Percentiles rank a stretch among this genome's conserved stretches.
Conservation (phyloP, 1,140 invertebrate genomes). For the Eubasilissa regina region DNA sequence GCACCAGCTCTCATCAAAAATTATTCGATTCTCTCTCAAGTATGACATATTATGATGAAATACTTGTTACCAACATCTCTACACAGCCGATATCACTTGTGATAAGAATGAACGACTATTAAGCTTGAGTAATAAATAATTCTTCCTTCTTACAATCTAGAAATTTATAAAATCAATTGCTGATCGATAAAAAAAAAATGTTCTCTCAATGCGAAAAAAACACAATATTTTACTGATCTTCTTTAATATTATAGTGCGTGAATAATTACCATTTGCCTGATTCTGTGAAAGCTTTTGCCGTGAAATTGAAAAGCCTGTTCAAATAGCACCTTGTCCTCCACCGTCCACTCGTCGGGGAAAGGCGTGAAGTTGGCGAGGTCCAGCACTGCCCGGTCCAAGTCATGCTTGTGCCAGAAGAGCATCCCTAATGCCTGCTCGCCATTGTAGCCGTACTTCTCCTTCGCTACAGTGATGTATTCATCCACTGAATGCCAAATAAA, state of each 20-base stretch:
- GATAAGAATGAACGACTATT: too few relatives aligned
- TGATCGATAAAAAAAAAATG: too few relatives aligned
- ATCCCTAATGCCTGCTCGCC: slow-evolving; percentile 97
- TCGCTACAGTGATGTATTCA: slow-evolving; percentile 94
- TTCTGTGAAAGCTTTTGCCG: slow-evolving; percentile 97
- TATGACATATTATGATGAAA: too few relatives aligned
- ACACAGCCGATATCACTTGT: too few relatives aligned
- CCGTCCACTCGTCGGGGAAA: slow-evolving; percentile 98
- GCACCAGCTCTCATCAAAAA: too few relatives aligned
- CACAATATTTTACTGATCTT: too few relatives aligned
- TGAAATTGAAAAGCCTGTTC: slow-evolving; percentile 99
- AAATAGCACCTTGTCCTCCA: slow-evolving; percentile 98
- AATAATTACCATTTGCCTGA: slow-evolving; percentile 93
- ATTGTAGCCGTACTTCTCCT: slow-evolving; percentile 98
- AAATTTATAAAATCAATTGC: too few relatives aligned
- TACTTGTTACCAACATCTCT: too few relatives aligned
- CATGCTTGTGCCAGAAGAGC: slow-evolving; percentile 98
- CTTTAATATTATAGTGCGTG: neutral
- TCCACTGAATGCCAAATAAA: slow-evolving; percentile 79
- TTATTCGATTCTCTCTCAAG: too few relatives aligned
- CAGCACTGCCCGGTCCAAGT: slow-evolving; percentile 91
- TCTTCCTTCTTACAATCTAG: too few relatives aligned
- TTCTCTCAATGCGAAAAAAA: too few relatives aligned
- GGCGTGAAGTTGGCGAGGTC: slow-evolving; percentile 98
- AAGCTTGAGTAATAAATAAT: too few relatives aligned